Conservation (phyloP, 2,888 invertebrate genomes). For the Rhaphigaster nebulosa region DNA sequence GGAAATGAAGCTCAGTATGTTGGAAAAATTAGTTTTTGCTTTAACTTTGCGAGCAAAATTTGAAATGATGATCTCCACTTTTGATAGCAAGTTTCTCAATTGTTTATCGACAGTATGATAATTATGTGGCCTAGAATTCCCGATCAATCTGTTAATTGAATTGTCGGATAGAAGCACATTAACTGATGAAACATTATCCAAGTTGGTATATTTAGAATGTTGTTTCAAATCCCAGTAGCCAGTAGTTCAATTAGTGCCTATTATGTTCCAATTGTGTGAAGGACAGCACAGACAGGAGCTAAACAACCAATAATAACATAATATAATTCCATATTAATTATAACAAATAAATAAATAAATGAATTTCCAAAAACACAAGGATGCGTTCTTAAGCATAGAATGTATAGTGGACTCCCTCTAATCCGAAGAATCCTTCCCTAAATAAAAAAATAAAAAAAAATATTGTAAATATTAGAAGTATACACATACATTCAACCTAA, state of each 20-base stretch:
- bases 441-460: too few species aligned
- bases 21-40: too few species aligned
- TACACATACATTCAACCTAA: too few species aligned
- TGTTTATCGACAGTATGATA: neutral
- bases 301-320: neutral
- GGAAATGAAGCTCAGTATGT: too few species aligned
- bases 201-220: neutral
- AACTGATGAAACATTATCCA: constrained; percentile 8
- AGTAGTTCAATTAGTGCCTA: neutral
- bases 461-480: too few species aligned
- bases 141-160: constrained; percentile 1
- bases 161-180: neutral
- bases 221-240: neutral
- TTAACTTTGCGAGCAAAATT: too few species aligned
- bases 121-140: neutral
- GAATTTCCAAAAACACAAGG: too few species aligned
- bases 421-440: too few species aligned
- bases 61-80: too few species aligned
- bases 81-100: neutral
- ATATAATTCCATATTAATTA: too few species aligned
- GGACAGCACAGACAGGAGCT: neutral
- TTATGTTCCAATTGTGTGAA: neutral
- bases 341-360: neutral
- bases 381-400: too few species aligned
- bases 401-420: too few species aligned